Percentiles rank a stretch among this genome's conserved stretches.
phyloP scores from a whole-genome alignment of 2,888 invertebrate genomes.

The Leuctra nigra region DNA sequence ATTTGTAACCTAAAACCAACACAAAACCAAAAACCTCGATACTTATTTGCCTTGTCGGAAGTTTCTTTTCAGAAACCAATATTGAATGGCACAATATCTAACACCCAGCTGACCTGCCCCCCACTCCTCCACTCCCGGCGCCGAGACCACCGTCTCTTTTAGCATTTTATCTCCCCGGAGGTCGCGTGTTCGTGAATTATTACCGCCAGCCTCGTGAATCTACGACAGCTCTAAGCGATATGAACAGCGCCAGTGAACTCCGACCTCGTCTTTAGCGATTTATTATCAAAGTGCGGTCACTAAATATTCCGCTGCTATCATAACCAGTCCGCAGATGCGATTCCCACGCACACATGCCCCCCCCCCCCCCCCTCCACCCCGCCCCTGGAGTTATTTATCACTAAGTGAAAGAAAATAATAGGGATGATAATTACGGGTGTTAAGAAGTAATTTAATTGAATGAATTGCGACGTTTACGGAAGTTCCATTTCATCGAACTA shows the following conservation, averaged over 20 bases:
- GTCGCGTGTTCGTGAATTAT: slow-evolving; percentile 17
- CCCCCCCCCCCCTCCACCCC: too few relatives aligned
- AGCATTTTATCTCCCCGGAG: slow-evolving; percentile 15
- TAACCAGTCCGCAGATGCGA: background rate
- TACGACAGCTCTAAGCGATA: slow-evolving; percentile 16
- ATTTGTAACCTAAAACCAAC: too few relatives aligned
- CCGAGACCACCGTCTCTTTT: slow-evolving; percentile 11
- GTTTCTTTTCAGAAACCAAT: too few relatives aligned
- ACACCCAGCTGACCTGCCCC: background rate
- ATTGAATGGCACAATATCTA: background rate
- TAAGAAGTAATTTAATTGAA: too few relatives aligned
- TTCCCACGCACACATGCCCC: too few relatives aligned
- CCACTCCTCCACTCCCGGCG: background rate
- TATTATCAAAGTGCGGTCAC: slow-evolving; percentile 8
- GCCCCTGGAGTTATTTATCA: too few relatives aligned
- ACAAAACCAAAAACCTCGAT: too few relatives aligned
- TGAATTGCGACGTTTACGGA: too few relatives aligned
- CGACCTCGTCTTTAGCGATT: slow-evolving; percentile 1
- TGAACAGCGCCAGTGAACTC: slow-evolving; percentile 13
- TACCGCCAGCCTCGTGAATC: slow-evolving; percentile 1
- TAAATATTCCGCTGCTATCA: slow-evolving; percentile 11
- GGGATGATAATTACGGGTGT: too few relatives aligned
- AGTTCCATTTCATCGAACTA: too few relatives aligned
- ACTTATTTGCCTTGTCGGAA: too few relatives aligned
- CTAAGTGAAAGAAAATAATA: too few relatives aligned